Base-by-base conservation (phyloP, 2,797 vertebrate species). In the Smutsia temminckii region DNA sequence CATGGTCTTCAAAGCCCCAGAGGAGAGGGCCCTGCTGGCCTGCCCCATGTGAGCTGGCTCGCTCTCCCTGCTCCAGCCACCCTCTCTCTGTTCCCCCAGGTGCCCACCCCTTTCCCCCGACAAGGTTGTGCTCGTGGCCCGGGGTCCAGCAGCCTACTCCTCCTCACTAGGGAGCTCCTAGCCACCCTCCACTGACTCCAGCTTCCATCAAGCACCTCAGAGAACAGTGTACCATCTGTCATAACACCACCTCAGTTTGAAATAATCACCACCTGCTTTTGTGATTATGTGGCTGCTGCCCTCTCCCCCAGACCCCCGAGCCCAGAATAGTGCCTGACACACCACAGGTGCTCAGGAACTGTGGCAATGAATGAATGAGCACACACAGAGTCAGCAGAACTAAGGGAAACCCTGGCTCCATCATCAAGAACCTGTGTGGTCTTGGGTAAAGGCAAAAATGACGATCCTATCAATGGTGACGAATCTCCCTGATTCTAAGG, bases 111-210 rank as follows among this genome's bases (percentile, higher is more conserved):
- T 27, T 8, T 0, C 11, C 17, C 37, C 5, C 5, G 40, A 32
- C 34, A 49, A 1, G 27, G 21, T 14, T 72, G 21, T 5, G 34
- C 40, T 10, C 1, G 17, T 3, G 4, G 29, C 27, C 63, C 0
- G 0, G 51, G 63, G 37, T 16, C 7, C 18, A 5, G n/a, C 0
- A 0, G 29, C 20, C n/a, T 8, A 14, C 10, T 9, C 5, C 12
- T 5, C 55, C 42, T 57, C 51, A 37, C 68, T 8, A 55, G 49
- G 29, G 32, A 40, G 29, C 25, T 13, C 51, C 88, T 13, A 25
- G 2, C 5, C 57, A 12, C 34, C 59, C 29, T 12, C 27, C 42
- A 8, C 61, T 13, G 11, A 40, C 21, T 46, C n/a, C 11, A 23
- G n/a, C 10, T 59, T 68, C 1, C 0, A 10, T 3, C 49, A 25